Base-by-base conservation (phyloP, 2,113 vertebrate species). In the Cephalopterus ornatus region DNA sequence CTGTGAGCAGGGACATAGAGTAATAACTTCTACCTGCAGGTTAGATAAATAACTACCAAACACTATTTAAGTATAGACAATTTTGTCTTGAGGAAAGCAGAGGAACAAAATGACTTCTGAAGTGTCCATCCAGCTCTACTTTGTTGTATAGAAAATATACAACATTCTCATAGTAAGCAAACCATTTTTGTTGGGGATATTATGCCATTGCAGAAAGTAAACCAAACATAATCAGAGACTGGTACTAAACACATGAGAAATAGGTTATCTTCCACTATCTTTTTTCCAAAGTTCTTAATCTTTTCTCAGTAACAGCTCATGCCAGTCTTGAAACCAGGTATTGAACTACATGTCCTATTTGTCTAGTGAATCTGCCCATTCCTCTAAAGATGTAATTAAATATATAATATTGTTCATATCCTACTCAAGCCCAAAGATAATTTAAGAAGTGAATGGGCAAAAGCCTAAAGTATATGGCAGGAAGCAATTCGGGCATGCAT, bases 391-490 rank as follows among this genome's bases (percentile, higher is more conserved):
- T 5, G 3, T 20, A 52, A 47, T 15, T 33, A 42, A 28, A 62
- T 81, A n/a, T 33, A 35, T 11, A 66, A 27, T 4, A 37, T 6
- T 56, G 24, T 7, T 84, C 17, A 42, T 46, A 55, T 7, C 11
- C 30, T 37, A 15, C 23, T 46, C 8, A 1, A 73, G 20, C 12
- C 28, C 23, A 58, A 70, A 59, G 8, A 58, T 12, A 50, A 62
- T 18, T 19, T 46, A 71, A 85, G 47, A 85, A 85, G 6, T 13
- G 53, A 39, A 39, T 2, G 15, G 32, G 10, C 5, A 78, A 74
- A 70, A 37, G 4, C 8, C 30, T 33, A 3, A 52, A 46, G 27
- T 0, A 0, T 4, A 22, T 0, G 1, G 22, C 66, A 56, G 74
- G 44, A 79, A 79, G 15, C 35, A 82, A 32, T 10, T 2, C 1